These are phyloP conservation scores for Cyrtonyx montezumae DNA, from an alignment of 2,113 vertebrate genomes.

Conservation along the genomic window DNA sequence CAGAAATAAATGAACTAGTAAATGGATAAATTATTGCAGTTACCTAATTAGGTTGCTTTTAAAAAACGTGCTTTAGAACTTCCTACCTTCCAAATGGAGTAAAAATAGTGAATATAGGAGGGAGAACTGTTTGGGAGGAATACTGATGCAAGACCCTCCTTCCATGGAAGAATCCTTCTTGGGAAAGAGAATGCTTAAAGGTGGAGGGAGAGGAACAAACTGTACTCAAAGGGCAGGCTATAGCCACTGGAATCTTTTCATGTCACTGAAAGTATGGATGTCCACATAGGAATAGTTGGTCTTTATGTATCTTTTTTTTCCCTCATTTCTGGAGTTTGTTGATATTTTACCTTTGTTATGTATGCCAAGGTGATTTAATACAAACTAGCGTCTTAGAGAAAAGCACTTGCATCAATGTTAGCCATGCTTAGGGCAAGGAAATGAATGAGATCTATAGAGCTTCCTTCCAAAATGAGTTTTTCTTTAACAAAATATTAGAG, in stretches of 20 bases:
- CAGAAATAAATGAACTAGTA: neutral
- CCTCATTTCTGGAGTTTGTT: neutral
- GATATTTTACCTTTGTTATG: neutral
- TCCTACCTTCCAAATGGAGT: neutral
- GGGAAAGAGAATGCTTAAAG: neutral
- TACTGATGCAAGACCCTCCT: neutral
- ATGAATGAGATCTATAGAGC: neutral
- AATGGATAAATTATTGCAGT: neutral
- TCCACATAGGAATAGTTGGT: neutral
- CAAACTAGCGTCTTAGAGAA: neutral
- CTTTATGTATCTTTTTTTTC: neutral
- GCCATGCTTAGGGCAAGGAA: neutral
- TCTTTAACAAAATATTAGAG: neutral
- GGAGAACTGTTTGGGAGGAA: neutral
- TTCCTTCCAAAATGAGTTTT: neutral
- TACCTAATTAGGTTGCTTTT: neutral
- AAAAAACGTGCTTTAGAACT: neutral
- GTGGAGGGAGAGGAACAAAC: neutral
- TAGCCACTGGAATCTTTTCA: neutral
- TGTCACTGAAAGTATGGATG: neutral
- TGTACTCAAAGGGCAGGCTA: neutral
- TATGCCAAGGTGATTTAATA: neutral
- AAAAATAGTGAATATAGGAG: neutral
- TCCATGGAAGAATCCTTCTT: neutral
- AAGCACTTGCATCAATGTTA: neutral